These are phyloP conservation scores for Trichonephila inaurata DNA, from an alignment of 1,140 invertebrate genomes.

Conservation along the genomic window DNA sequence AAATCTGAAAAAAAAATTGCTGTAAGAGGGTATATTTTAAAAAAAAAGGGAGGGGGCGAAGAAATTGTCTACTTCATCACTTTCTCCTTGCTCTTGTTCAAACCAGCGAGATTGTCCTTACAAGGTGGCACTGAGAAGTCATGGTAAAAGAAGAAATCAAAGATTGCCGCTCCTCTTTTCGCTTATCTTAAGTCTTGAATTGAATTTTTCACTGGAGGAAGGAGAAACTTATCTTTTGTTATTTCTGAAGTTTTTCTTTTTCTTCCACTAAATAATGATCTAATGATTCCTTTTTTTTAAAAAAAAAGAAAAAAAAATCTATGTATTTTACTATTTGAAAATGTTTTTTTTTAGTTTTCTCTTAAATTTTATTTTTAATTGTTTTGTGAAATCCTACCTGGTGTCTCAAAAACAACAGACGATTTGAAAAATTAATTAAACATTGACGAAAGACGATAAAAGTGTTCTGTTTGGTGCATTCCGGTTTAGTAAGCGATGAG, in stretches of 20 bases:
- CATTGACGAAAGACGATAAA: too few species aligned
- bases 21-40: neutral
- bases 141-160: neutral
- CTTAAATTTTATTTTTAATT: too few species aligned
- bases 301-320: too few species aligned
- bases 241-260: neutral
- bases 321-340: too few species aligned
- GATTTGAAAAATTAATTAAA: too few species aligned
- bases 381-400: too few species aligned
- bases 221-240: neutral
- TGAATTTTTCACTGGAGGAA: neutral
- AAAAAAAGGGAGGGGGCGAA: neutral
- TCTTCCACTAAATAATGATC: too few species aligned
- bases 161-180: neutral
- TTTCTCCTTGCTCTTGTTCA: neutral
- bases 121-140: too few species aligned
- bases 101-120: neutral
- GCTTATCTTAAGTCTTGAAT: neutral
- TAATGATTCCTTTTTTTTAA: neutral
- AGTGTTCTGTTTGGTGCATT: too few species aligned
- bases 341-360: too few species aligned
- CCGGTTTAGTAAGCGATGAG: too few species aligned
- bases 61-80: conserved; percentile 34
- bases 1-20: neutral
- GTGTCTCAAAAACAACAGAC: too few species aligned